These are phyloP conservation scores for Furcifer pardalis DNA, from an alignment of 2,797 vertebrate species.

Conservation along the genomic window DNA sequence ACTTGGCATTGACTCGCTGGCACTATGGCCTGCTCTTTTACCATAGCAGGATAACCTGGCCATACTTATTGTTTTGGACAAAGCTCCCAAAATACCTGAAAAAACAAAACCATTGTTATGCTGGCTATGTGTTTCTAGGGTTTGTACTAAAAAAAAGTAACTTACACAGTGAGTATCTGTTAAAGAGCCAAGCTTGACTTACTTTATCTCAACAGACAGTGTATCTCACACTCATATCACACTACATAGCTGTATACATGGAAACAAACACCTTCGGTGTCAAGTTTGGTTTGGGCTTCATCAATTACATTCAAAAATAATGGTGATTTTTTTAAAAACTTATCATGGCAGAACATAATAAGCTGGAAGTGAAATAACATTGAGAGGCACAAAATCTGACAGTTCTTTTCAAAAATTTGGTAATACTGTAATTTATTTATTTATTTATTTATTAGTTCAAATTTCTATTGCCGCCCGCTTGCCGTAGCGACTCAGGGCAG, in stretches of 20 bases:
- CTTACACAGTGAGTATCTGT: not conserved
- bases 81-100: too few species aligned
- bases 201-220: not conserved
- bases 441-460: too few species aligned
- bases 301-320: not conserved
- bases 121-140: not conserved
- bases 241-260: not conserved
- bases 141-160: too few species aligned
- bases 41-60: too few species aligned
- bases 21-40: too few species aligned
- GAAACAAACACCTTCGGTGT: not conserved
- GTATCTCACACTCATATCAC: too few species aligned
- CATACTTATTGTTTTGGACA: too few species aligned
- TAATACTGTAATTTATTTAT: too few species aligned
- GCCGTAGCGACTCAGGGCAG: too few species aligned
- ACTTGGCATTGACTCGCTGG: too few species aligned
- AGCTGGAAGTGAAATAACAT: not conserved
- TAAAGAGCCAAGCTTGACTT: not conserved
- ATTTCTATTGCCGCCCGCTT: too few species aligned
- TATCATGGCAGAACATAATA: not conserved
- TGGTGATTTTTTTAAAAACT: not conserved
- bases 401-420: not conserved
- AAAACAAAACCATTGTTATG: not conserved
- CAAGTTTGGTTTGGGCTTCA: not conserved
- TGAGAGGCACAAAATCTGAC: not conserved